phyloP scores from a whole-genome alignment of 92 coral and sea anemone species.

The Phenganax stokvisi region DNA sequence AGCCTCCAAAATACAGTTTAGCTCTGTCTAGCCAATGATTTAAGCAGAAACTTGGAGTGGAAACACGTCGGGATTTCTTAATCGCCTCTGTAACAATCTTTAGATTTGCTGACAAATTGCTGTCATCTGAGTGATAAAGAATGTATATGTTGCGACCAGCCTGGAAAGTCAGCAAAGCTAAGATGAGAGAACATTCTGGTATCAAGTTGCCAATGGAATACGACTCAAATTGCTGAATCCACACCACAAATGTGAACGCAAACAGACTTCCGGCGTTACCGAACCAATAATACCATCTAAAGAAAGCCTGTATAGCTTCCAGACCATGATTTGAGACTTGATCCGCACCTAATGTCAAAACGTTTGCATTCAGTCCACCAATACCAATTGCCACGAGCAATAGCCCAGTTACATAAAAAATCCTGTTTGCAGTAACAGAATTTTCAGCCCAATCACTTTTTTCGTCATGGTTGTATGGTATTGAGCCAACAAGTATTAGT shows the following conservation, averaged over 20 bases:
- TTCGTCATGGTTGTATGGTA: slow-evolving; percentile 41
- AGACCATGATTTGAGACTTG: slow-evolving; percentile 77
- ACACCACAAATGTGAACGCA: slow-evolving; percentile 70
- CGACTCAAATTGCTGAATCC: slow-evolving; percentile 56
- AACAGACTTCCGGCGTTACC: slow-evolving; percentile 77
- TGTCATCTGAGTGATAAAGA: slow-evolving; percentile 68
- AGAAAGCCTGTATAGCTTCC: slow-evolving; percentile 63
- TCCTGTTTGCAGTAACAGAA: background rate
- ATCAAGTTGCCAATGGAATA: slow-evolving; percentile 69
- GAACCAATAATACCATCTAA: slow-evolving; percentile 96
- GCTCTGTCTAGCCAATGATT: slow-evolving; percentile 74
- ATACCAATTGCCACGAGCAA: slow-evolving; percentile 69
- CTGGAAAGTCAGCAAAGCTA: slow-evolving; percentile 57
- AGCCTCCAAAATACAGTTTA: slow-evolving; percentile 64
- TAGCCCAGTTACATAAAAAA: slow-evolving; percentile 54
- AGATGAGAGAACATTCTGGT: slow-evolving; percentile 61
- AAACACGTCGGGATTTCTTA: slow-evolving; percentile 23
- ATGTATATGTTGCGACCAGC: slow-evolving; percentile 60
- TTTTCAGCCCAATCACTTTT: slow-evolving; percentile 7
- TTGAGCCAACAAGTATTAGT: slow-evolving; percentile 52
- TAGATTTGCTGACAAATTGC: slow-evolving; percentile 59
- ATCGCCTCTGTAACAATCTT: slow-evolving; percentile 55
- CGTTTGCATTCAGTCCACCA: slow-evolving; percentile 92
- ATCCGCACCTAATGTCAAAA: slow-evolving; percentile 93
- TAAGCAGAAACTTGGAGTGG: slow-evolving; percentile 10